Base-by-base conservation (phyloP, 2,888 invertebrate species). In the Eilema sororculum region DNA sequence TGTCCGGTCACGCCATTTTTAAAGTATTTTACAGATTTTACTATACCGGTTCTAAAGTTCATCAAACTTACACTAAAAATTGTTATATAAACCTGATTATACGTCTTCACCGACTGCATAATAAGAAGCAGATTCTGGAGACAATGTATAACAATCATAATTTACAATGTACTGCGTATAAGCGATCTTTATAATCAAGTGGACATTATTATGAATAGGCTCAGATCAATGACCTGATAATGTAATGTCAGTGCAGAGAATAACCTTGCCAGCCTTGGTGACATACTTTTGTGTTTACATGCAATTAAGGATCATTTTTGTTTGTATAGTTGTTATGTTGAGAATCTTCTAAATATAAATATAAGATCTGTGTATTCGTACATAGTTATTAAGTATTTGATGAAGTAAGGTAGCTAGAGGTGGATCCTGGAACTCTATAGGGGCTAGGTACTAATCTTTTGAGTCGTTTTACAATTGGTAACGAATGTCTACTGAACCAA, bases 141-240 rank as follows among this genome's bases (percentile, higher is more conserved):
- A 63, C 64, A 64, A 64, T 65, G 33, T 58, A 65, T 63, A 16
- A 67, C 41, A 60, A 20, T 65, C 9, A 41, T 52, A 62, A 22
- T 52, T 30, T 30, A 30, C 63, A 72, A 67, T 64, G 56, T 60
- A 25, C 20, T 16, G n/a, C 37, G 62, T 65, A 37, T 62, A 70
- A 72, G 60, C 71, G 72, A 59, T 74, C 68, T 77, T 80, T 41
- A 72, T 79, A 75, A 82, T 82, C 77, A 71, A 71, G 67, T 72
- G 75, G 73, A 75, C 68, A 76, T 66, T 77, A 68, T 65, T 67
- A 68, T 63, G 69, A 73, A 74, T 86, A 83, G 83, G 85, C 85
- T 85, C 80, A 83, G 87, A 77, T 78, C 88, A 86, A 81, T 80
- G 86, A 83, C 83, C 86, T 78, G 52, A 79, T 76, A 77, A 79